These are phyloP conservation scores for Pristis pectinata DNA, from an alignment of 2,797 vertebrate genomes.

Conservation along the genomic window DNA sequence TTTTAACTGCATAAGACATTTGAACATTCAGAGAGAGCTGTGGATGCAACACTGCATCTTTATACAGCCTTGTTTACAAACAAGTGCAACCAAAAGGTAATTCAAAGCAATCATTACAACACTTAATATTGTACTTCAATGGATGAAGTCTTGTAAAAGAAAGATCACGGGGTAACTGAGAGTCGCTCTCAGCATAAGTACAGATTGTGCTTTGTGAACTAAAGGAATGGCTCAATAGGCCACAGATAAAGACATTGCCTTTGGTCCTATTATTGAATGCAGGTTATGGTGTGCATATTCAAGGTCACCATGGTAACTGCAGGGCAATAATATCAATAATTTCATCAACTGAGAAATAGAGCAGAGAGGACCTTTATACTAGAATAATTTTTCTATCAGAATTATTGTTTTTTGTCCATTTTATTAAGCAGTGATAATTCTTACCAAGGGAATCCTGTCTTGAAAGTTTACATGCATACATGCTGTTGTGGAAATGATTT, in stretches of 20 bases:
- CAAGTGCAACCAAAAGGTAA: neutral
- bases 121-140: neutral
- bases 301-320: neutral
- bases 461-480: neutral
- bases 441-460: neutral
- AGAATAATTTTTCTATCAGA: neutral
- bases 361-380: neutral
- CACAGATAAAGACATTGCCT: neutral
- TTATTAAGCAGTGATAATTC: neutral
- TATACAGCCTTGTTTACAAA: neutral
- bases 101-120: neutral
- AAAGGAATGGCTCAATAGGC: neutral
- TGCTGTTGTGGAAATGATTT: neutral
- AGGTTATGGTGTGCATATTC: neutral
- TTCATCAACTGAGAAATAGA: neutral
- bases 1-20: neutral
- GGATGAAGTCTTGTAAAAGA: neutral
- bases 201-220: neutral
- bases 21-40: neutral
- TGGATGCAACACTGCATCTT: neutral
- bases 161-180: too few relatives aligned
- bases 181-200: neutral
- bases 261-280: too few relatives aligned
- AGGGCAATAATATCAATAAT: neutral
- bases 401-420: neutral